Evolutionary conservation across 2,888 invertebrate genomes (phyloP).

Genomic region (Magallana nippona): DNA sequence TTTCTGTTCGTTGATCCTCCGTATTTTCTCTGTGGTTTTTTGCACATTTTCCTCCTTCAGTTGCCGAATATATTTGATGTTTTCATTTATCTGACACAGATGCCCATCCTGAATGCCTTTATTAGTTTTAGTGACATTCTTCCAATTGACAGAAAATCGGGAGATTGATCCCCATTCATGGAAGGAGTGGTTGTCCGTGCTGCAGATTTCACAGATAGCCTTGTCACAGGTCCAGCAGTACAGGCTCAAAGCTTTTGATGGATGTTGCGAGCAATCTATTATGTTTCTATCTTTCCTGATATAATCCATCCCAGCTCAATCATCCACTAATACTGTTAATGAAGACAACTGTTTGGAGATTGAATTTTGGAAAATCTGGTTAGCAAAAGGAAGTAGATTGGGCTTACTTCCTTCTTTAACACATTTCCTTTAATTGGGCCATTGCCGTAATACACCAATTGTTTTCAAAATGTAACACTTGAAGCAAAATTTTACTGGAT

Average conservation of each 20-base stretch:
- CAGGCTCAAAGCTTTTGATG: neutral
- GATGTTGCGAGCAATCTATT: neutral
- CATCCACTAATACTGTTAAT: neutral
- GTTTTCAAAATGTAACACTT: too few species aligned
- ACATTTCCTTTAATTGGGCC: neutral
- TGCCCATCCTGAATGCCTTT: slow-evolving; percentile 20
- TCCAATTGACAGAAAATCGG: slow-evolving; percentile 12
- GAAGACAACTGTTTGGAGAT: neutral
- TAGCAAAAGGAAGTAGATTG: neutral
- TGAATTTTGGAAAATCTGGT: neutral
- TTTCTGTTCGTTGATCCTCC: neutral
- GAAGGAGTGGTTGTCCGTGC: neutral
- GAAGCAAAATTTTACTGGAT: too few species aligned
- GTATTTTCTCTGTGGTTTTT: slow-evolving; percentile 9
- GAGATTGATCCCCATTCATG: slow-evolving; percentile 24
- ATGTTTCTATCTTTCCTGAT: neutral
- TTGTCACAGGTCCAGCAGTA: slow-evolving; percentile 20
- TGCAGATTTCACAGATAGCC: slow-evolving; percentile 14
- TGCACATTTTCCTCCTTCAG: neutral
- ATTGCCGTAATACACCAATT: neutral
- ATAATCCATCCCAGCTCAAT: neutral
- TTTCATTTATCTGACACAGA: slow-evolving; percentile 6
- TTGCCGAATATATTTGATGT: slow-evolving; percentile 14
- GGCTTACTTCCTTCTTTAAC: too few species aligned
- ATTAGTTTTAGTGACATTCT: neutral